Evolutionary conservation across 2,888 invertebrate species (phyloP).

Genomic region (Agrypnus murinus): DNA sequence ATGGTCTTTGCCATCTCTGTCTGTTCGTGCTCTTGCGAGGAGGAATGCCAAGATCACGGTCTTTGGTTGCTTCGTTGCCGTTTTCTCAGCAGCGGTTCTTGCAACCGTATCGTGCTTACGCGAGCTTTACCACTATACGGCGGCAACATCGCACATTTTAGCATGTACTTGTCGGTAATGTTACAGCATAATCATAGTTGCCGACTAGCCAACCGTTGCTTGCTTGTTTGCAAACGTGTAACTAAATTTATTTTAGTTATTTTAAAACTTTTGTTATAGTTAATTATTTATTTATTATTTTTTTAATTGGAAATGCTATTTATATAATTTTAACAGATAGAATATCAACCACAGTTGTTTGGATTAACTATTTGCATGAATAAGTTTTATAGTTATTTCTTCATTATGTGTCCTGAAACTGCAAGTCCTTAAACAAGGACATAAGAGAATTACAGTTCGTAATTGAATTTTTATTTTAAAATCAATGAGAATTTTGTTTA

Average conservation of each 20-base stretch:
- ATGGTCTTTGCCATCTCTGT: conserved; percentile 54
- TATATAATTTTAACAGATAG: neutral
- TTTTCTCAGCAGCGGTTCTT: conserved; percentile 55
- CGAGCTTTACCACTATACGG: conserved; percentile 55
- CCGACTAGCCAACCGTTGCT: conserved; percentile 57
- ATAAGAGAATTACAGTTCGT: neutral
- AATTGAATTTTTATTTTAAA: too few relatives aligned
- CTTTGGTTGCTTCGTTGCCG: conserved; percentile 62
- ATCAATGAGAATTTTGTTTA: too few relatives aligned
- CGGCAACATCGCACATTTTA: conserved; percentile 55
- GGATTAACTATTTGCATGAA: neutral
- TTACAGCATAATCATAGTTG: conserved; percentile 62
- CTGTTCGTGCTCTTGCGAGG: conserved; percentile 54
- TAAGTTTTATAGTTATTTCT: conserved; percentile 2
- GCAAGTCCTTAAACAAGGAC: conserved; percentile 1
- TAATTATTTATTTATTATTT: neutral
- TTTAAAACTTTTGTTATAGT: too few relatives aligned
- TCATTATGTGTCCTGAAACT: neutral
- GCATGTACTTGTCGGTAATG: conserved; percentile 52
- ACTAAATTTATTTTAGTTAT: conserved; percentile 27
- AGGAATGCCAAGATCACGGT: conserved; percentile 69
- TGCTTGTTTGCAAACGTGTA: conserved; percentile 50
- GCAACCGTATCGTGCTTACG: conserved; percentile 54
- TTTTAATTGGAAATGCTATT: neutral
- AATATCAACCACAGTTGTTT: neutral